Conservation (phyloP, 2,113 vertebrate species). For the Marcusenius ussheri region DNA sequence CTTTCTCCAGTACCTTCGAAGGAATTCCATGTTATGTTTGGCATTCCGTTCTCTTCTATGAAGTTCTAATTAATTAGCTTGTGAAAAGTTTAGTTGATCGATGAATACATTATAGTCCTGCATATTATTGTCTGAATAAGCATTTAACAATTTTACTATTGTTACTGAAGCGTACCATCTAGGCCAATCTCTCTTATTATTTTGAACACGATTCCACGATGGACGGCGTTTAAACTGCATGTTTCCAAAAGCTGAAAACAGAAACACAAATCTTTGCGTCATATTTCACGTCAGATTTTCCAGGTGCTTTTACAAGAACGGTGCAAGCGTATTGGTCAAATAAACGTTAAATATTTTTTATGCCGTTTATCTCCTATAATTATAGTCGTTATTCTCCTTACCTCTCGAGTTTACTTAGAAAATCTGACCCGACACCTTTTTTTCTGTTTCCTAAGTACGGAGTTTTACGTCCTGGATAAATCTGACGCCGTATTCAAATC, state of each 20-base stretch:
- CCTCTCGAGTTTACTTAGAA: background rate
- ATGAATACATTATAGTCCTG: background rate
- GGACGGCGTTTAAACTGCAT: background rate
- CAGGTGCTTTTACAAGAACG: background rate
- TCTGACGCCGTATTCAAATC: background rate
- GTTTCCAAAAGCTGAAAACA: background rate
- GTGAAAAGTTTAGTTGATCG: background rate
- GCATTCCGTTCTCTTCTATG: background rate
- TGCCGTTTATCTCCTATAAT: background rate
- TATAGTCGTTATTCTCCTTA: background rate
- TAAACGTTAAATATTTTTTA: background rate
- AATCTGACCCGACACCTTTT: background rate
- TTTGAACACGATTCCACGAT: background rate
- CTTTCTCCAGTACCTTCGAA: background rate
- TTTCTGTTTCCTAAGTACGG: background rate
- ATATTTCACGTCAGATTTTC: background rate
- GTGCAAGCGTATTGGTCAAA: background rate
- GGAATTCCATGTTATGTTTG: background rate
- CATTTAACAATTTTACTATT: background rate
- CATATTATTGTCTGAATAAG: background rate
- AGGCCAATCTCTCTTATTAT: background rate
- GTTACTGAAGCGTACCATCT: background rate
- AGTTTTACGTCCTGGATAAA: background rate
- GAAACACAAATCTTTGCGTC: background rate
- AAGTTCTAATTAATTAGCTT: background rate